Evolutionary conservation across 2,797 vertebrate genomes (phyloP).

Genomic region (Novumbra hubbsi): DNA sequence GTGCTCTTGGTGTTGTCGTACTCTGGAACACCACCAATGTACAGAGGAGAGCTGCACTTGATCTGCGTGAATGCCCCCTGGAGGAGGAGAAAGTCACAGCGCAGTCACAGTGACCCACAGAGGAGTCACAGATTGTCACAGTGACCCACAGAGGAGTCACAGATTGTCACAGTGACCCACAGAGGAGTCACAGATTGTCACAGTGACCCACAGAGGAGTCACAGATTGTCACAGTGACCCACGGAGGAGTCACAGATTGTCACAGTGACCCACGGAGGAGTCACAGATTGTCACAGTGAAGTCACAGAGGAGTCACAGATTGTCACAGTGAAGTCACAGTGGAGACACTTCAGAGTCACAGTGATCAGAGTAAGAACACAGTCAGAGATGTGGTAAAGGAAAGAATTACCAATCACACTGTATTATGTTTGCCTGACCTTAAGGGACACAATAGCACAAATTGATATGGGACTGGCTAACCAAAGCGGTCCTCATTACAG

Average conservation of each 20-base stretch:
- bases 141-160: no score
- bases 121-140: background rate
- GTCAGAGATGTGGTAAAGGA: background rate
- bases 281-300: background rate
- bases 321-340: background rate
- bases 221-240: background rate
- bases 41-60: slow-evolving; percentile 92
- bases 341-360: background rate
- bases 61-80: slow-evolving; percentile 94
- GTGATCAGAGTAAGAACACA: background rate
- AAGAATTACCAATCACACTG: no score
- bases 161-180: background rate
- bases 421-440: no score
- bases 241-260: background rate
- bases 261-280: background rate
- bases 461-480: no score
- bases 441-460: no score
- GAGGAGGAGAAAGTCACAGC: background rate
- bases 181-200: background rate
- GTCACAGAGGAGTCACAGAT: background rate
- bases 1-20: slow-evolving; percentile 86
- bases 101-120: background rate
- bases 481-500: no score
- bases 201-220: background rate
- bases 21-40: slow-evolving; percentile 86